These are phyloP conservation scores for Caranx ignobilis DNA, from an alignment of 2,113 vertebrate species.

Conservation along the genomic window DNA sequence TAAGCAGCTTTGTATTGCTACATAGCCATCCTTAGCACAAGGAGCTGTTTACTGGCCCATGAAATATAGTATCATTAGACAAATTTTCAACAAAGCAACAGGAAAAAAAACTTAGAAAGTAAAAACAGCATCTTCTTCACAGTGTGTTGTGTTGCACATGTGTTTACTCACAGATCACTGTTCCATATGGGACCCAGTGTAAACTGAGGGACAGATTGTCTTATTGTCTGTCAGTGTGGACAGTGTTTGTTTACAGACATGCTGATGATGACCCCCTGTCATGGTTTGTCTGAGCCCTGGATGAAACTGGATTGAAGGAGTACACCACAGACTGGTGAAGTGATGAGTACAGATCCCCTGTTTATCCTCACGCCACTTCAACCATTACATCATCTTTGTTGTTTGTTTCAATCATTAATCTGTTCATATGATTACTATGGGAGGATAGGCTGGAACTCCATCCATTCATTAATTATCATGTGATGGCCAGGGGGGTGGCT, in stretches of 20 bases:
- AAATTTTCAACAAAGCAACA: not conserved
- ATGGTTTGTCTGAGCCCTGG: conserved; percentile 5
- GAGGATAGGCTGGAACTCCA: no score
- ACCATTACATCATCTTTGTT: no score
- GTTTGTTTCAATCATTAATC: no score
- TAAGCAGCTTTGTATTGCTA: not conserved
- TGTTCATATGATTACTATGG: no score
- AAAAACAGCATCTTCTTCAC: not conserved
- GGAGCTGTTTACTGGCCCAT: no score
- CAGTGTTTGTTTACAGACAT: conserved; percentile 6
- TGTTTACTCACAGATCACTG: conserved; percentile 28
- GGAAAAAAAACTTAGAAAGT: not conserved
- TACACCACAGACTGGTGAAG: not conserved
- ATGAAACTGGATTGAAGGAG: conserved; percentile 1
- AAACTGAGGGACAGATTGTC: conserved; percentile 36
- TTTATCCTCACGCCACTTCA: no score
- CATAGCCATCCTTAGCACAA: no score
- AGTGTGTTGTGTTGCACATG: not conserved
- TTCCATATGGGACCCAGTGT: conserved; percentile 10
- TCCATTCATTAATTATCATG: no score
- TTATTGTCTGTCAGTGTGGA: conserved; percentile 32
- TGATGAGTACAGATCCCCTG: no score
- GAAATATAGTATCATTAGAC: no score
- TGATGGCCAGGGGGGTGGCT: no score
- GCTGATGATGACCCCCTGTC: not conserved